Conservation (phyloP, 2,797 vertebrate genomes). For the Enteromius unitaeniatus region DNA sequence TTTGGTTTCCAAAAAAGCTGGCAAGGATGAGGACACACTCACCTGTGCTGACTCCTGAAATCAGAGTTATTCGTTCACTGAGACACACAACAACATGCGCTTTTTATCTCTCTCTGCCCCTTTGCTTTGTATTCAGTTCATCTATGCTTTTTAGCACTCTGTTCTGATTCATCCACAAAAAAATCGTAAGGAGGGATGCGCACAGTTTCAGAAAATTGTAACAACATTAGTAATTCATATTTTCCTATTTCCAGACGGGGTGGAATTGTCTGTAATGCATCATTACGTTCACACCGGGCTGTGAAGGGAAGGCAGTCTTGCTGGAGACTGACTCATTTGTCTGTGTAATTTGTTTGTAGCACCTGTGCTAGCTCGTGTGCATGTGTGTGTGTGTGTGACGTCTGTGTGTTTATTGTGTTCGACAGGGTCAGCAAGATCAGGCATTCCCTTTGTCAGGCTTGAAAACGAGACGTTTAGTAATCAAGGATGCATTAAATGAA, state of each 20-base stretch:
- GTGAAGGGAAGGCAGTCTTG: constrained; percentile 2
- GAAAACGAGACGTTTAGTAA: neutral
- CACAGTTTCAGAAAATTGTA: neutral
- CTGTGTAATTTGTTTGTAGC: constrained; percentile 57
- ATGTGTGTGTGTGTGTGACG: neutral
- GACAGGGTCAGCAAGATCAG: constrained; percentile 8
- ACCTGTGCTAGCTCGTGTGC: constrained; percentile 44
- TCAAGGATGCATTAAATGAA: too few species aligned
- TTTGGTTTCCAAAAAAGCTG: constrained; percentile 83
- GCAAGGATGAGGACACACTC: constrained; percentile 17
- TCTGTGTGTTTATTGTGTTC: neutral
- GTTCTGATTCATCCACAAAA: neutral
- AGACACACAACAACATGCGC: neutral
- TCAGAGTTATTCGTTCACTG: neutral
- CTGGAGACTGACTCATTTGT: constrained; percentile 50
- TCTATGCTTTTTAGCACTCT: neutral
- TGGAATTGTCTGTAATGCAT: neutral
- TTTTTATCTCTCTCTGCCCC: too few species aligned
- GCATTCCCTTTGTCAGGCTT: constrained; percentile 13
- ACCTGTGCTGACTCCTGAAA: constrained; percentile 28
- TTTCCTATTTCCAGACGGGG: neutral
- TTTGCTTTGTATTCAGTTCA: neutral
- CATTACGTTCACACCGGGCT: neutral
- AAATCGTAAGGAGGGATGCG: neutral
- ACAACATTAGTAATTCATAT: neutral